Evolutionary conservation across 2,888 invertebrate species (phyloP).

Genomic region (Doris montereyensis): DNA sequence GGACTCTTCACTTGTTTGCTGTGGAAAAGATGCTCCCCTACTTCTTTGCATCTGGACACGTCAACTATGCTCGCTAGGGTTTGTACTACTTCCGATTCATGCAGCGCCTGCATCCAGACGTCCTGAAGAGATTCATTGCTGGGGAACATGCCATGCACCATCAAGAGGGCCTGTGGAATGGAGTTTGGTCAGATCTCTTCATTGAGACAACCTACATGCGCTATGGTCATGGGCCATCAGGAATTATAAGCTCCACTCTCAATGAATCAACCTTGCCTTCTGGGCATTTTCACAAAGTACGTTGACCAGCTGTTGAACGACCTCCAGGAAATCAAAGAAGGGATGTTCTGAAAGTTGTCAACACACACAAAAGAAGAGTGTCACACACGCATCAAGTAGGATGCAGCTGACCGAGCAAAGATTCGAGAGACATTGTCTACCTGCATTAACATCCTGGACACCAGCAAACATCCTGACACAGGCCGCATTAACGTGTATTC

Average conservation of each 20-base stretch:
- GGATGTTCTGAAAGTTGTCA: neutral
- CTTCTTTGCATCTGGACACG: slow-evolving; percentile 51
- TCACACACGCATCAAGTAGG: slow-evolving; percentile 18
- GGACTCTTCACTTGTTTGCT: slow-evolving; percentile 34
- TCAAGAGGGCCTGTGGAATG: slow-evolving; percentile 50
- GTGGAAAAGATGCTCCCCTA: slow-evolving; percentile 48
- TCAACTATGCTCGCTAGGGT: slow-evolving; percentile 50
- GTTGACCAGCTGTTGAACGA: slow-evolving; percentile 39
- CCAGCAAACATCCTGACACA: slow-evolving; percentile 22
- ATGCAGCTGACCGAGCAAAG: slow-evolving; percentile 11
- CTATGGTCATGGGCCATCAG: slow-evolving; percentile 52
- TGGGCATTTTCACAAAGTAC: slow-evolving; percentile 51
- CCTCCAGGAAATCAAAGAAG: slow-evolving; percentile 27
- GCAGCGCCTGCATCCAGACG: slow-evolving; percentile 41
- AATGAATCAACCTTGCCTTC: slow-evolving; percentile 46
- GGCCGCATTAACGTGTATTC: slow-evolving; percentile 7
- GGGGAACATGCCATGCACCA: slow-evolving; percentile 52
- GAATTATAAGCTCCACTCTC: slow-evolving; percentile 51
- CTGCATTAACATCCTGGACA: slow-evolving; percentile 5
- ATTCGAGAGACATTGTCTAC: neutral
- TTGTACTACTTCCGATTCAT: slow-evolving; percentile 49
- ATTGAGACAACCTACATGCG: slow-evolving; percentile 55
- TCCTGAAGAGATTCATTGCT: slow-evolving; percentile 45
- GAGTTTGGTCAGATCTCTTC: slow-evolving; percentile 53
- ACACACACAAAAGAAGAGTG: neutral